A percentile compares a stretch with the other conserved stretches of the same genome.
Evolutionary conservation across 2,797 vertebrate genomes (phyloP).

Genomic region (Falco columbarius): DNA sequence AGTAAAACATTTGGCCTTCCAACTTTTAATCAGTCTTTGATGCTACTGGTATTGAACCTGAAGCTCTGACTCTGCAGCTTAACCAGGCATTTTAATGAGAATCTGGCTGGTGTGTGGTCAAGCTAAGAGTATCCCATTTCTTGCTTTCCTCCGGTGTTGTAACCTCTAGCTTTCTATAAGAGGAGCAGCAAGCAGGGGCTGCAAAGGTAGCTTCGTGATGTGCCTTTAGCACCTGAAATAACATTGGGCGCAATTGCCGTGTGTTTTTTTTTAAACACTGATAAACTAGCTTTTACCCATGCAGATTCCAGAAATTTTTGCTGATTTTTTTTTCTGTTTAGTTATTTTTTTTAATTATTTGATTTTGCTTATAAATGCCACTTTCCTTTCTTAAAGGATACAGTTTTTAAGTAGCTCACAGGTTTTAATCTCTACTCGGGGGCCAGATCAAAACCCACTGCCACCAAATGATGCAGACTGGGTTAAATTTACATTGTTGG

Average conservation of each 20-base stretch:
- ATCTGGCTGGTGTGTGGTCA: background rate
- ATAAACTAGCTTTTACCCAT: background rate
- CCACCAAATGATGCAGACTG: background rate
- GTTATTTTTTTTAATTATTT: background rate
- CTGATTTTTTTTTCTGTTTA: background rate
- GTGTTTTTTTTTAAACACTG: background rate
- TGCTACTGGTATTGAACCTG: background rate
- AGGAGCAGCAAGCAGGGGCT: background rate
- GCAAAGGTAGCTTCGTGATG: background rate
- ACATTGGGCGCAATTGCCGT: background rate
- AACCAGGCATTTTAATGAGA: background rate
- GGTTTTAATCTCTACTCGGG: background rate
- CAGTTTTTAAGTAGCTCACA: background rate
- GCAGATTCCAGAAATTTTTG: background rate
- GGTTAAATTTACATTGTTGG: background rate
- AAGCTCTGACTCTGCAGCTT: background rate
- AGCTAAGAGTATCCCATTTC: background rate
- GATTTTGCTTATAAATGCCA: background rate
- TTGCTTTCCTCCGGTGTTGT: background rate
- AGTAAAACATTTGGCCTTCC: background rate
- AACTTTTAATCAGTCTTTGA: background rate
- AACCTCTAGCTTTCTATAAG: background rate
- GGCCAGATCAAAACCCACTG: background rate
- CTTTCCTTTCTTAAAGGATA: background rate
- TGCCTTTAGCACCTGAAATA: background rate